Conservation (phyloP, 2,113 vertebrate genomes). For the Notechis scutatus region DNA sequence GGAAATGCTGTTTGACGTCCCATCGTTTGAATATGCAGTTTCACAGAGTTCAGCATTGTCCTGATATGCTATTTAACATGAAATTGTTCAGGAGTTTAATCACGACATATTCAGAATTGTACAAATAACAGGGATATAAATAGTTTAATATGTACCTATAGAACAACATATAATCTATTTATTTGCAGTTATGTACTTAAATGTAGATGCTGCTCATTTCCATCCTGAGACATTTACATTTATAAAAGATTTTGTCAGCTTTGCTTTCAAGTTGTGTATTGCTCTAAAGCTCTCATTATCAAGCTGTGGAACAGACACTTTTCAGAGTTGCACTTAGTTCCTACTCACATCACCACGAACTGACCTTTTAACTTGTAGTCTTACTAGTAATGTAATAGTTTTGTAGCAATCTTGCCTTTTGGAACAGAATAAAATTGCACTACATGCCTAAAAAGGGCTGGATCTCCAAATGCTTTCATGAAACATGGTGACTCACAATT, state of each 20-base stretch:
- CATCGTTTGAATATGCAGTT: neutral
- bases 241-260: neutral
- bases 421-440: slow-evolving; percentile 21
- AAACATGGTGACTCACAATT: neutral
- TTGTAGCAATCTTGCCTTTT: neutral
- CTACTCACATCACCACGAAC: neutral
- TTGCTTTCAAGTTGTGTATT: neutral
- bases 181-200: neutral
- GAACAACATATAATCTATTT: neutral
- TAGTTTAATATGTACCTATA: neutral
- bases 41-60: neutral
- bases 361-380: neutral
- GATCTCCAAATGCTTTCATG: neutral
- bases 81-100: neutral
- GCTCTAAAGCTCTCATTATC: neutral
- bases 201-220: neutral
- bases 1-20: neutral
- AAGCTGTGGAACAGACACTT: neutral
- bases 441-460: neutral
- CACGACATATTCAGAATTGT: neutral
- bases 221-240: neutral
- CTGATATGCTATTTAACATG: neutral
- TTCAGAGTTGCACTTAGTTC: neutral
- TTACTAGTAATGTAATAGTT: neutral
- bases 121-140: neutral